Conservation (phyloP, 2,113 vertebrate genomes). For the Bungarus multicinctus region DNA sequence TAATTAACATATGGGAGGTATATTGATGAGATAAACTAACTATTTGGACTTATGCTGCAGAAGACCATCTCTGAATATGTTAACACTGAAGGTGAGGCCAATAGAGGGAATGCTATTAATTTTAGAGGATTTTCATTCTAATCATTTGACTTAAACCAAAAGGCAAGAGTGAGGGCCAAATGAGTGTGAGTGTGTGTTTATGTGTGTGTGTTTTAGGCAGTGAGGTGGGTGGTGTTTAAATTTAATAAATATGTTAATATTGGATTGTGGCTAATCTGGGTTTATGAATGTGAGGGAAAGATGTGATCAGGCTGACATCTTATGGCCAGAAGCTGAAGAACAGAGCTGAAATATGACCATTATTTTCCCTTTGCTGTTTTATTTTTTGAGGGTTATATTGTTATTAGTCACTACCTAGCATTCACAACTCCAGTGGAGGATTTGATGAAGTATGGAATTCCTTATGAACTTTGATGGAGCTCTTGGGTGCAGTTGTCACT, state of each 20-base stretch:
- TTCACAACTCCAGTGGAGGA: neutral
- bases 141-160: neutral
- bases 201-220: neutral
- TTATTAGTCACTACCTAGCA: neutral
- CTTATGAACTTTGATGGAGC: neutral
- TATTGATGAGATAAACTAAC: neutral
- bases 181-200: neutral
- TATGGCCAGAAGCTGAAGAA: conserved; percentile 11
- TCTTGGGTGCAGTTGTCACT: neutral
- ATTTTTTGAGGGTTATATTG: neutral
- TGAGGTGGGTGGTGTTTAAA: neutral
- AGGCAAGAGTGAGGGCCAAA: neutral
- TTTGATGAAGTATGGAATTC: neutral
- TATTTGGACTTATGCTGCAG: neutral
- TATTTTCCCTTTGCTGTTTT: neutral
- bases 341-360: neutral
- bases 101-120: neutral
- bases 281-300: neutral
- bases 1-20: neutral
- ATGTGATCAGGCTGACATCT: neutral
- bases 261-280: neutral
- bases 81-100: neutral
- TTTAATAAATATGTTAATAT: neutral
- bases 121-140: neutral
- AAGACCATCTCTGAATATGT: neutral